Evolutionary conservation across 2,888 invertebrate genomes (phyloP), one percentile per base, ranked within the genome.

Genomic region (Didymodactylos carnosus): DNA sequence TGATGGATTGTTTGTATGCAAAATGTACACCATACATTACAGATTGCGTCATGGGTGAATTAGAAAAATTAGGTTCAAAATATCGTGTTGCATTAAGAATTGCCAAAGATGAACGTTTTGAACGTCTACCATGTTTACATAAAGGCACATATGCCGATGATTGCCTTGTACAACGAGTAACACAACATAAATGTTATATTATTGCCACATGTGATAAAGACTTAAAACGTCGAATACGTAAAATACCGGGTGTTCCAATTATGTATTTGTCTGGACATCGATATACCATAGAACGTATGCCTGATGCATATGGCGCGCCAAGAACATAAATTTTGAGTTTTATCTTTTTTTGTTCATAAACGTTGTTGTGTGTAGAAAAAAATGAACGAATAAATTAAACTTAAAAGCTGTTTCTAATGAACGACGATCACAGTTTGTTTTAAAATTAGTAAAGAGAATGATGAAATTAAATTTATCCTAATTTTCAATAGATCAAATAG

Each of bases 111-210:
- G 89, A 91, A 1, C 85, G 95, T 23, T 95, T 98, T 85, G 91
- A 95, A 83, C 87, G 94, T 77, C 86, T 98, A 53, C 88, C 90
- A 41, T 98, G 98, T 83, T 85, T 91, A 80, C 98, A 98, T 82
- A 94, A 93, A 83, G 98, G 98, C 29, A 95, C 94, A 0, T 98
- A 98, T 85, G 98, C 98, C 76, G 98, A 99, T 85, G 97, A 99
- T 84, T 99, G 98, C 83, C 86, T 98, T 74, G 92, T 97, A 1
- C 91, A 97, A 81, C 87, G 97, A 79, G 90, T 98, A 1, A 92
- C 90, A 6, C 82, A 97, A 87, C 95, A 97, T 83, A 99, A 98
- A 82, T 98, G 97, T 85, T 99, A 95, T 82, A 97, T 98, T 80
- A 95, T 99, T 41, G 98, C 94, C 2, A 98, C 98, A 19, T 97